Conservation (phyloP, 2,888 invertebrate genomes). For the Carterocephalus palaemon region DNA sequence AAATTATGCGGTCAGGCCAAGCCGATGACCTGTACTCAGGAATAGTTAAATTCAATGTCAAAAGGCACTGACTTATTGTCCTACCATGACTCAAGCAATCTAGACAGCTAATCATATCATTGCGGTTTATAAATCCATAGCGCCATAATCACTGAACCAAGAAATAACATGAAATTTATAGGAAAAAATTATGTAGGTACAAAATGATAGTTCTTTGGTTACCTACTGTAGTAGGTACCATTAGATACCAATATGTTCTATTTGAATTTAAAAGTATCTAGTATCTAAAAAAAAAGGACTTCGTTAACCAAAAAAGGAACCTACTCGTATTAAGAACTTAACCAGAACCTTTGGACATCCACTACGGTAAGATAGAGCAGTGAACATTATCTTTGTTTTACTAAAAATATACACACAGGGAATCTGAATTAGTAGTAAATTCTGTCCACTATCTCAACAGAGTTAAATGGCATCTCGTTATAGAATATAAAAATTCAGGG, state of each 20-base stretch:
- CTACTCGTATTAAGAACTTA: no score
- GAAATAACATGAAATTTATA: conserved; percentile 4
- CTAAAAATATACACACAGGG: conserved; percentile 44
- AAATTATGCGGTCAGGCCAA: conserved; percentile 64
- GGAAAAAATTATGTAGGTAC: neutral
- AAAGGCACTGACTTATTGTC: conserved; percentile 39
- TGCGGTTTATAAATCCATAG: conserved; percentile 41
- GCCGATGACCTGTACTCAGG: conserved; percentile 48
- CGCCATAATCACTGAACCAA: conserved; percentile 5
- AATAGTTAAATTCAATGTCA: conserved; percentile 51
- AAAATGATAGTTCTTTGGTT: no score
- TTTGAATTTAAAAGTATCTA: no score
- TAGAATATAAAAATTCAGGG: conserved; percentile 54
- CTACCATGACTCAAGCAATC: conserved; percentile 2
- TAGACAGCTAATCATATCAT: conserved; percentile 24
- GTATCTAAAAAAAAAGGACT: no score
- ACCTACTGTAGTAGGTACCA: no score
- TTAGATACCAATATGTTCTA: no score
- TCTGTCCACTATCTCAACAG: conserved; percentile 56
- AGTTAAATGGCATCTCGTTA: conserved; percentile 58
- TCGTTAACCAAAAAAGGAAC: conserved; percentile 1
- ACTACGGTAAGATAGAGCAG: no score
- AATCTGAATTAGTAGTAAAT: conserved; percentile 67
- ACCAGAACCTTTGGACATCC: no score
- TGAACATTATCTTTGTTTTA: conserved; percentile 54